phyloP scores from a whole-genome alignment of 2,888 invertebrate species.

The Taphrorychus bicolor region DNA sequence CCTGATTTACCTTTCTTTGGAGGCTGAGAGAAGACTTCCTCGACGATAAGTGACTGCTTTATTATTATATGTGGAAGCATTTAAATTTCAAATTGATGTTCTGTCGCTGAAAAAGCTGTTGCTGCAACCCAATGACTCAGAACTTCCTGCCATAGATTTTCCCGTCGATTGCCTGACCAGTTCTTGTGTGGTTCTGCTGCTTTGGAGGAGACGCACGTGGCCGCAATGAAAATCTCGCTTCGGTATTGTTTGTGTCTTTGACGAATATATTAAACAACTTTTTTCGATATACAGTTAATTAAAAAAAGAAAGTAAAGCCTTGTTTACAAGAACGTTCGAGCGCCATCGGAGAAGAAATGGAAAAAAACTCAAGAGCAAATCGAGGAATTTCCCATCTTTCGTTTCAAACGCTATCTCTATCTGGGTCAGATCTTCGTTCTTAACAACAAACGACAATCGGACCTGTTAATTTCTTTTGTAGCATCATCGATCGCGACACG shows the following conservation, averaged over 20 bases:
- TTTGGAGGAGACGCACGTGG: background rate
- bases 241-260: background rate
- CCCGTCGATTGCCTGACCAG: background rate
- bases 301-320: constrained; percentile 3
- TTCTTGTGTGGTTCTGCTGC: background rate
- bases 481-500: background rate
- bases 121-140: constrained; percentile 4
- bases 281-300: background rate
- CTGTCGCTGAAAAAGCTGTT: background rate
- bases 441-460: constrained; percentile 5
- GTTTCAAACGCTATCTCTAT: background rate
- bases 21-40: background rate
- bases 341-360: background rate
- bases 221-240: background rate
- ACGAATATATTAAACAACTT: background rate
- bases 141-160: constrained; percentile 3
- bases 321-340: constrained; percentile 3
- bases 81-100: background rate
- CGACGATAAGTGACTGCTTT: background rate
- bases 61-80: background rate
- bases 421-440: constrained; percentile 4
- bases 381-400: constrained; percentile 11
- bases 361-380: background rate
- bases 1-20: background rate
- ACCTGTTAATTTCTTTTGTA: constrained; percentile 7